phyloP scores from a whole-genome alignment of 2,797 vertebrate species.

The Ispidina picta region DNA sequence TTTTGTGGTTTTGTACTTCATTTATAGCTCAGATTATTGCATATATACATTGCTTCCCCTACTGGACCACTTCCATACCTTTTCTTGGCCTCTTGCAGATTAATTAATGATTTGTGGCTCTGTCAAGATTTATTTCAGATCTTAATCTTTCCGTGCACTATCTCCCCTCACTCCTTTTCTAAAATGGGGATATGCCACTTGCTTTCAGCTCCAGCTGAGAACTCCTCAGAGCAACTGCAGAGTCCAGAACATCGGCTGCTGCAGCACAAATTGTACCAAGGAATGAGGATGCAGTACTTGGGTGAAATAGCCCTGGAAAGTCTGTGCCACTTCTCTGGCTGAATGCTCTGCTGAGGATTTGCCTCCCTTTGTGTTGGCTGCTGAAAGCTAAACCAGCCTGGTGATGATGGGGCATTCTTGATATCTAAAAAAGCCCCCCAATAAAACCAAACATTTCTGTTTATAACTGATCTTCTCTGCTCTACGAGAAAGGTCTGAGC shows the following conservation, averaged over 20 bases:
- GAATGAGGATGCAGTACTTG: neutral
- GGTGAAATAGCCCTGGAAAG: neutral
- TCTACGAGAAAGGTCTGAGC: neutral
- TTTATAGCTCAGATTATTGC: conserved; percentile 33
- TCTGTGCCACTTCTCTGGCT: neutral
- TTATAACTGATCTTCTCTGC: conserved; percentile 39
- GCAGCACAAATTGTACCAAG: neutral
- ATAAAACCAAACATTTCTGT: neutral
- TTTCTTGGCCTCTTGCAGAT: conserved; percentile 8
- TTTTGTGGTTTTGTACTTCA: conserved; percentile 25
- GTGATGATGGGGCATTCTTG: conserved; percentile 33
- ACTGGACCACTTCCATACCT: conserved; percentile 11
- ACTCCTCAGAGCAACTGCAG: neutral
- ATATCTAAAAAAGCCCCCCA: conserved; percentile 19
- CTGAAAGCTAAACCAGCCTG: conserved; percentile 24
- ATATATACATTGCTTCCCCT: neutral
- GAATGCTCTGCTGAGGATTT: conserved; percentile 31
- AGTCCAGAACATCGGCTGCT: neutral
- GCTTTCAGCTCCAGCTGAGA: neutral
- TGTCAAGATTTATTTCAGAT: neutral
- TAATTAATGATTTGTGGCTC: conserved; percentile 4
- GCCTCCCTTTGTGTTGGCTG: neutral
- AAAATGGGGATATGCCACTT: neutral
- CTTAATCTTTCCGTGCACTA: neutral
- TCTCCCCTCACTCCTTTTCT: neutral